Conservation (phyloP, 2,888 invertebrate species). For the Taenaris catops region DNA sequence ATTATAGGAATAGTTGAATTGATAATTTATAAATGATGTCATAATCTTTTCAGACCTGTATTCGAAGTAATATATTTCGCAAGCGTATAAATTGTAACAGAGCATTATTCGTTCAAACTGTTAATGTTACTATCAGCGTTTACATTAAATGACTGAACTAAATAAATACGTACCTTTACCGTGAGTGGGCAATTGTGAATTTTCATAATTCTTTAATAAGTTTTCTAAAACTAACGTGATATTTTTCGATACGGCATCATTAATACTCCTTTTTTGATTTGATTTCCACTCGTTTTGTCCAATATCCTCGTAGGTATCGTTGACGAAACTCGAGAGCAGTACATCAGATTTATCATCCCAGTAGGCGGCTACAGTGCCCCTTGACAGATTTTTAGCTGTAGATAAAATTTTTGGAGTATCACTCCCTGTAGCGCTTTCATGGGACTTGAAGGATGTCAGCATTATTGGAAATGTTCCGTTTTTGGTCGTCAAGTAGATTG, state of each 20-base stretch:
- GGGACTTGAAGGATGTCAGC: constrained; percentile 57
- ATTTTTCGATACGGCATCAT: constrained; percentile 89
- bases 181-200: constrained; percentile 93
- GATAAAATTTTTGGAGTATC: constrained; percentile 56
- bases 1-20: no score
- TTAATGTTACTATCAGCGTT: no score
- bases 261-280: constrained; percentile 74
- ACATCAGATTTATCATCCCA: constrained; percentile 50
- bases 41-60: no score
- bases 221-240: constrained; percentile 92
- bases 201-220: constrained; percentile 93
- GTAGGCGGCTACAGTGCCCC: constrained; percentile 33
- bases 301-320: constrained; percentile 48
- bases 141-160: no score
- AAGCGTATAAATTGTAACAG: no score
- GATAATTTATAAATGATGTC: no score
- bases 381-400: constrained; percentile 52
- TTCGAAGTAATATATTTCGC: no score
- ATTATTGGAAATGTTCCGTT: constrained; percentile 76
- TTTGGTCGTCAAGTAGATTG: constrained; percentile 72
- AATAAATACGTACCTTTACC: constrained; percentile 92
- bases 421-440: constrained; percentile 46
- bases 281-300: constrained; percentile 44
- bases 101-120: no score
- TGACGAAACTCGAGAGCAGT: constrained; percentile 53